Evolutionary conservation across 2,113 vertebrate species (phyloP), one percentile per base, ranked within the genome.

Genomic region (Oryctolagus cuniculus): DNA sequence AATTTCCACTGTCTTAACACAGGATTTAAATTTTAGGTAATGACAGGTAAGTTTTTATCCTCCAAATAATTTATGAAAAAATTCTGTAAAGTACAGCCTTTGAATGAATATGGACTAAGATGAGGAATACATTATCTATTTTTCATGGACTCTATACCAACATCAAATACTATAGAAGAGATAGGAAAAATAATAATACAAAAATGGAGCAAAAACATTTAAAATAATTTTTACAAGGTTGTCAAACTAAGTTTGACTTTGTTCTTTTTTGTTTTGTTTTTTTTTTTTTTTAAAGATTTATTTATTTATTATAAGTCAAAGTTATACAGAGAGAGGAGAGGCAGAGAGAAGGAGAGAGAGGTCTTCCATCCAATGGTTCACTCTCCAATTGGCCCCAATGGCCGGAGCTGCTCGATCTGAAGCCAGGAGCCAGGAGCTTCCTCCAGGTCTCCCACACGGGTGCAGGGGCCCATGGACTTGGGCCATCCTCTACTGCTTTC

Each of bases 31-130:
- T 74, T 27, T 16, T n/a, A 25, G 11, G 9, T 73, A 83, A 73
- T 75, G 25, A 22, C 5, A 36, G 24, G 63, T 49, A 73, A 80
- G 38, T 63, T 80, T 2, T 72, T 87, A 15, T 22, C 10, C 3
- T 75, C n/a, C 92, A 92, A 58, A 83, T 86, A 34, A 80, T 70
- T 88, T 17, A 75, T 85, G 16, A 61, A 80, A 91, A 81, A 66
- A 24, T 19, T 5, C 6, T 17, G 6, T 17, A 0, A 87, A n/a
- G 5, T 69, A 75, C 3, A 85, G 10, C 2, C 15, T 93, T 90
- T 75, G 19, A 74, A 27, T 55, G 9, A 69, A 82, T 67, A 49
- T 53, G 49, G 63, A 2, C 9, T 29, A 55, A 49, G 34, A 49
- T 51, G 49, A 74, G 5, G 19, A 64, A 67, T 44, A 9, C 27